Conservation (phyloP, 1,140 invertebrate species). For the Calliopsis andreniformis region DNA sequence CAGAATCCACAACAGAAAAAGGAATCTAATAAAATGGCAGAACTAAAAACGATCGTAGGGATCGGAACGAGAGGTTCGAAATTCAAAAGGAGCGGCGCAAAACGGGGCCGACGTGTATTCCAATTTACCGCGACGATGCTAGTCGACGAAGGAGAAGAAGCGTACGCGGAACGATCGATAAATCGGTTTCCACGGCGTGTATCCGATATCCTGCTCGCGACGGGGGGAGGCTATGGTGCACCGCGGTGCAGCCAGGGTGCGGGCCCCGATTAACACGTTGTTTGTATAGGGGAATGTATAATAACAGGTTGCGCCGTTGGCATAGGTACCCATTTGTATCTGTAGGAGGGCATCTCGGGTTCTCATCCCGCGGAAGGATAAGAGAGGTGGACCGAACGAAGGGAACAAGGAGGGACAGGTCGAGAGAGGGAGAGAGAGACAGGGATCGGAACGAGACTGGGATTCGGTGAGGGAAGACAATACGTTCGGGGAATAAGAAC, state of each 20-base stretch:
- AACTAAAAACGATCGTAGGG: neutral
- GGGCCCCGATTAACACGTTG: slow-evolving; percentile 81
- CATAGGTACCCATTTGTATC: slow-evolving; percentile 80
- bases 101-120: slow-evolving; percentile 32
- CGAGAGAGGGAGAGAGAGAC: slow-evolving; percentile 11
- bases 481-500: neutral
- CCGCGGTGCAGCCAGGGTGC: slow-evolving; percentile 65
- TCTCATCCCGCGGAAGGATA: slow-evolving; percentile 69
- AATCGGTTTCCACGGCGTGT: slow-evolving; percentile 74
- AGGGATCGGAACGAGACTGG: slow-evolving; percentile 32
- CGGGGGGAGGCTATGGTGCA: slow-evolving; percentile 40
- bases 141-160: slow-evolving; percentile 13
- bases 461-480: slow-evolving; percentile 14
- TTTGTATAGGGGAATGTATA: slow-evolving; percentile 81
- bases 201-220: slow-evolving; percentile 54
- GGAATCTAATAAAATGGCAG: no score
- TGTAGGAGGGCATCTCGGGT: slow-evolving; percentile 79
- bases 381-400: slow-evolving; percentile 38
- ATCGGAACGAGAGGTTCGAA: neutral
- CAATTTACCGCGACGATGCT: slow-evolving; percentile 50
- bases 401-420: neutral
- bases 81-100: neutral
- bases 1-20: no score
- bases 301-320: slow-evolving; percentile 80
- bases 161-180: slow-evolving; percentile 65